Evolutionary conservation across 64 coral and sea anemone species (phyloP), one percentile per base, ranked within the genome.

Genomic region (Actinia tenebrosa): DNA sequence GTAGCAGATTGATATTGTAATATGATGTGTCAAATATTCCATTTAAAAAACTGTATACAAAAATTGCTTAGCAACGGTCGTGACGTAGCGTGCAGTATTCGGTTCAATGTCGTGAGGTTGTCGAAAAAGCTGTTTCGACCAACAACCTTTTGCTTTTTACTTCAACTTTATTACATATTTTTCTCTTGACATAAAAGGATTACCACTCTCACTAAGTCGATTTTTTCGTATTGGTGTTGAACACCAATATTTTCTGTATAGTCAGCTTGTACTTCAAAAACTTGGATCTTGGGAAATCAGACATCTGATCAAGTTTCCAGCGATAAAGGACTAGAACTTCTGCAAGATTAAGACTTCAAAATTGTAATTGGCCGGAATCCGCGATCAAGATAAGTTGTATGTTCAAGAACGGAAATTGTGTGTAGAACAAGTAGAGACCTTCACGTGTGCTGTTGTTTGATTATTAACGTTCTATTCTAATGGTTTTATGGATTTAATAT

Each of bases 341-440:
- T 66, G 22, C 19, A 10, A 66, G 22, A 75, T 75, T 25, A 75
- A 75, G 27, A 75, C 69, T 75, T 75, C 69, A 75, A 75, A 14
- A 27, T 75, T 30, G 26, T 75, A 75, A 75, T 75, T 75, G 69
- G 69, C 25, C 25, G 69, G 69, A 75, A 7, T 75, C 42, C 25
- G 26, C 69, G 69, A 75, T 75, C 25, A 75, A 75, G 69, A 75
- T 75, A 75, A 75, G 69, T 75, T 75, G 69, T 75, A 25, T 75
- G 69, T 13, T 14, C 25, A 75, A 75, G 69, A 42, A 75, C 69
- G 69, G 69, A 75, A 75, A 75, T 43, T 75, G 25, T 75, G 25
- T 14, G 25, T 23, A 20, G n/a, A 66, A 23, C 63, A 75, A 14
- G 69, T 19, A 23, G 22, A 66, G 22, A 9, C 69, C 69, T 30